A percentile compares a stretch with the other conserved stretches of the same genome.
These are phyloP conservation scores for Lepus timidus DNA, from an alignment of 2,113 vertebrate species.

Conservation along the genomic window DNA sequence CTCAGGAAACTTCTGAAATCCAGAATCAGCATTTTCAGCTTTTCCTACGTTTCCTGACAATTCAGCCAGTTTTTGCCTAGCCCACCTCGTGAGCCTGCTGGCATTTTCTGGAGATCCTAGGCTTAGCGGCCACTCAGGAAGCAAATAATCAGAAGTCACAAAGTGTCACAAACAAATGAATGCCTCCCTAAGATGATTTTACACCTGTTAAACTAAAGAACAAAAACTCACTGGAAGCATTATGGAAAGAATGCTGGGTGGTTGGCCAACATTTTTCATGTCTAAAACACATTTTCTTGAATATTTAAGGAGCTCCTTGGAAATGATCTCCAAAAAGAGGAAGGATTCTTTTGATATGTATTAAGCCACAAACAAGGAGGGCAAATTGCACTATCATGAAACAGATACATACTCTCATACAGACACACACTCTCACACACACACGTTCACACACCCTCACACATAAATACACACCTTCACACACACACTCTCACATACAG, in stretches of 20 bases:
- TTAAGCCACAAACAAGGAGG: neutral
- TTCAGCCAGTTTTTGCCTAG: neutral
- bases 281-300: conserved; percentile 59
- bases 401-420: neutral
- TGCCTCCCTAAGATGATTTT: conserved; percentile 12
- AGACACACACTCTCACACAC: too few species aligned
- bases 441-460: too few species aligned
- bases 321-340: conserved; percentile 15
- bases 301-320: conserved; percentile 58
- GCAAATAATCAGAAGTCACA: neutral
- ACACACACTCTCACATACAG: neutral
- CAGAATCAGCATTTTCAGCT: neutral
- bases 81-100: neutral
- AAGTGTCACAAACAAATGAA: neutral
- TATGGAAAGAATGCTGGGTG: neutral
- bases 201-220: conserved; percentile 18
- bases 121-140: neutral
- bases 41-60: neutral
- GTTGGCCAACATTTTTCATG: conserved; percentile 31
- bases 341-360: conserved; percentile 10
- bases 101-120: neutral
- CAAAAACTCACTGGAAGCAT: neutral
- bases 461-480: neutral
- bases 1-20: neutral
- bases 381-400: neutral